Evolutionary conservation across 2,113 vertebrate genomes (phyloP).

Genomic region (Etheostoma spectabile): DNA sequence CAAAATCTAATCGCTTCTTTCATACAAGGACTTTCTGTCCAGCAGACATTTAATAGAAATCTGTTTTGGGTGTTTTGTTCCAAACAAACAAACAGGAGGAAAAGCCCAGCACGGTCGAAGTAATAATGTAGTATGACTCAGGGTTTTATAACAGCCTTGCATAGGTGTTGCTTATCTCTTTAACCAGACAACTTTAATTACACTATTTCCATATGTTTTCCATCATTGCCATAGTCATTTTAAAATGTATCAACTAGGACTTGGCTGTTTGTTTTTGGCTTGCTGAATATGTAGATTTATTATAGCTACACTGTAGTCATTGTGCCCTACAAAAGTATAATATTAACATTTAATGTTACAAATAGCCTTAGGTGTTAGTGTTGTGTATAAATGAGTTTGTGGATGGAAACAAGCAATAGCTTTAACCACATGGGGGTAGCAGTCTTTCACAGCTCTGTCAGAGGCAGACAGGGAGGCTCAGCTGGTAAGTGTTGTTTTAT

Average conservation of each 20-base stretch:
- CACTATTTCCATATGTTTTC: constrained; percentile 32
- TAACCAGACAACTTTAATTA: constrained; percentile 46
- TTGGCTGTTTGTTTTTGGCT: constrained; percentile 1
- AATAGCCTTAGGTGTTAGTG: constrained; percentile 41
- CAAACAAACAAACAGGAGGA: constrained; percentile 42
- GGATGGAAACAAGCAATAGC: constrained; percentile 55
- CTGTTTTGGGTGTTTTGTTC: constrained; percentile 37
- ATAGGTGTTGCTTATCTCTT: constrained; percentile 58
- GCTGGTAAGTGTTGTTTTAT: constrained; percentile 75
- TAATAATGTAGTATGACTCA: constrained; percentile 54
- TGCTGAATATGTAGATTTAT: constrained; percentile 11
- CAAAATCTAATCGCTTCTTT: constrained; percentile 7
- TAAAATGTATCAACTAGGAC: constrained; percentile 5
- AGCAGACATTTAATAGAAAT: constrained; percentile 5
- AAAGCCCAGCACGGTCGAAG: constrained; percentile 7
- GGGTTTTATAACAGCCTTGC: constrained; percentile 48
- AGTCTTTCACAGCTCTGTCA: constrained; percentile 65
- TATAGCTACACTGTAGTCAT: constrained; percentile 4
- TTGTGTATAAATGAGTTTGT: constrained; percentile 52
- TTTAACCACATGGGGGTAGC: constrained; percentile 76
- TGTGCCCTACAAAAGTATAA: constrained; percentile 20
- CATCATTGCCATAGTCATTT: constrained; percentile 18
- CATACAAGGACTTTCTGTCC: constrained; percentile 1
- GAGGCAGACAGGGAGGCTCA: constrained; percentile 66
- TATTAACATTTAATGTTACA: constrained; percentile 30